Percentiles rank a stretch among this genome's conserved stretches.
Conservation (phyloP, 2,888 invertebrate species). For the Dynastes hyllus region DNA sequence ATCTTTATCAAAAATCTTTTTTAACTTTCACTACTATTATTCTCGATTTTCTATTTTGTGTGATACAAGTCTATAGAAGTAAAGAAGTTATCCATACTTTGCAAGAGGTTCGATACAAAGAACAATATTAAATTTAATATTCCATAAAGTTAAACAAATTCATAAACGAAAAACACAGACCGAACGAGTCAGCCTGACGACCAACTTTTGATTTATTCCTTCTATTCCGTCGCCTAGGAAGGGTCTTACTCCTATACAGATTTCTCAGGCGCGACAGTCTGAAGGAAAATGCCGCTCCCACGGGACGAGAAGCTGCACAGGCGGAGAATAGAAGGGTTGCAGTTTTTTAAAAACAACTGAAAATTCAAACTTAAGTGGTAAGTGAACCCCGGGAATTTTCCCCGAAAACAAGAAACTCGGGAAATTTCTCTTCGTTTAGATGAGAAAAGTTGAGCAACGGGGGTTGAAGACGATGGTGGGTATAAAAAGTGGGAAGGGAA, state of each 20-base stretch:
- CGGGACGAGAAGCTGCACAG: conserved; percentile 49
- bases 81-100: not conserved
- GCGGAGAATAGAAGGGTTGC: conserved; percentile 66
- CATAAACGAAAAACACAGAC: conserved; percentile 56
- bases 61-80: not conserved
- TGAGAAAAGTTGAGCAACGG: not conserved
- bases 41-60: not conserved
- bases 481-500: conserved; percentile 53
- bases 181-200: conserved; percentile 54
- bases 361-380: too few relatives aligned
- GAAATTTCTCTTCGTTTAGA: not conserved
- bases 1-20: too few relatives aligned
- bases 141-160: conserved; percentile 60
- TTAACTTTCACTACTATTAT: not conserved
- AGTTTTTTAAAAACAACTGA: conserved; percentile 71
- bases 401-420: conserved; percentile 53
- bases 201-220: conserved; percentile 70
- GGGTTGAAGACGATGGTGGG: conserved; percentile 53
- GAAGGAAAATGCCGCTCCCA: conserved; percentile 55
- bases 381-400: conserved; percentile 61
- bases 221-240: conserved; percentile 47
- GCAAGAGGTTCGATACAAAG: conserved; percentile 4
- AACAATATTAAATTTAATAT: conserved; percentile 59
- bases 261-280: conserved; percentile 64
- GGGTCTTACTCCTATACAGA: conserved; percentile 56